Base-by-base conservation (phyloP, 2,797 vertebrate genomes). In the Crocidura indochinensis region DNA sequence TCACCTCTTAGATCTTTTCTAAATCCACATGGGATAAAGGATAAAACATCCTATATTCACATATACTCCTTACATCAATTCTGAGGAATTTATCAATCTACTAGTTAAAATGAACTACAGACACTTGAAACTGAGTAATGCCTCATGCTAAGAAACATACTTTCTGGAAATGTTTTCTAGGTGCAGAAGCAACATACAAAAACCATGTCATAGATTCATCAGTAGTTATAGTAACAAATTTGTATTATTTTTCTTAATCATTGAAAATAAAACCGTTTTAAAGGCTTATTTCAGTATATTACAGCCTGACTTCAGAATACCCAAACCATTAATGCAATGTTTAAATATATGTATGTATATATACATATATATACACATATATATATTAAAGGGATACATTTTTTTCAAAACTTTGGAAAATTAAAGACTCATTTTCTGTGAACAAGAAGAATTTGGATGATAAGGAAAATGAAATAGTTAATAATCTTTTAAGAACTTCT, bases 271-370 rank as follows among this genome's bases (percentile, higher is more conserved):
- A 65, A 65, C 27, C 27, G 46, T 38, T 15, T 60, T 38, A 49
- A 24, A 10, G 17, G 2, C 46, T 77, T 60, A 6, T 38, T 92
- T 79, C 38, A 46, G 24, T 49, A 94, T 47, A 10, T 47, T 14
- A 67, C 6, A 27, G 24, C 6, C 68, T 69, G 47, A 76, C 80
- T 92, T 93, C 89, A 71, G 27, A 10, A 26, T 27, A 27, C 31
- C 19, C 20, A 31, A 92, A 67, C 14, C 15, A n/a, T n/a, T n/a
- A n/a, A n/a, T n/a, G n/a, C n/a, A n/a, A n/a, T n/a, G n/a, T n/a
- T n/a, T n/a, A n/a, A n/a, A n/a, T n/a, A n/a, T n/a, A n/a, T n/a
- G n/a, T n/a, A n/a, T n/a, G n/a, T n/a, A n/a, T n/a, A n/a, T n/a
- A n/a, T n/a, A n/a, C n/a, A n/a, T n/a, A n/a, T n/a, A n/a, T n/a